Percentiles rank a stretch among this genome's conserved stretches.
Evolutionary conservation across 2,113 vertebrate species (phyloP).

Genomic region (Hyperoodon ampullatus): DNA sequence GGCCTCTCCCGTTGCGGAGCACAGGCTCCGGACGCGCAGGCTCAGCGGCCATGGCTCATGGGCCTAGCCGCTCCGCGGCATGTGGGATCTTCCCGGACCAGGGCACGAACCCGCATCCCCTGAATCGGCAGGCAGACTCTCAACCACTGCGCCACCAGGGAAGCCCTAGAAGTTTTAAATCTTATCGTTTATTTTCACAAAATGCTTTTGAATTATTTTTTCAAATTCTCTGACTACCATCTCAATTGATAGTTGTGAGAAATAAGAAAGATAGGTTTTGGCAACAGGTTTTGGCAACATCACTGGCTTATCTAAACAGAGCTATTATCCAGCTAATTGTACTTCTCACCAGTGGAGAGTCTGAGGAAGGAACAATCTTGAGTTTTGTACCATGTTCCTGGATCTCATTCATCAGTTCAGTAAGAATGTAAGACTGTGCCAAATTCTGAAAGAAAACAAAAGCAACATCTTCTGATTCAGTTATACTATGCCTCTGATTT

Average conservation of each 20-base stretch:
- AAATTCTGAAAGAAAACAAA: slow-evolving; percentile 89
- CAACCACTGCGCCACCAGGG: too few relatives aligned
- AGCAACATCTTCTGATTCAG: slow-evolving; percentile 5
- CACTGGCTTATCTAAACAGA: not conserved
- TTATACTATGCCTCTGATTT: not conserved
- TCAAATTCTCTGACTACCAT: not conserved
- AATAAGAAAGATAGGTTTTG: not conserved
- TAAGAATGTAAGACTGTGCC: slow-evolving; percentile 95
- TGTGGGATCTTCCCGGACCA: too few relatives aligned
- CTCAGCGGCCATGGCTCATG: too few relatives aligned
- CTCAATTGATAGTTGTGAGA: not conserved
- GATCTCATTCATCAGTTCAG: slow-evolving; percentile 94
- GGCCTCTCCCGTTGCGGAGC: too few relatives aligned
- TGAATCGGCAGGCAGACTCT: too few relatives aligned
- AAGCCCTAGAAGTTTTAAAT: not conserved
- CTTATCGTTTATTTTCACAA: slow-evolving; percentile 37
- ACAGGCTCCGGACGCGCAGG: too few relatives aligned
- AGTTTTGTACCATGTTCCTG: slow-evolving; percentile 96
- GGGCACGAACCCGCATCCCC: too few relatives aligned
- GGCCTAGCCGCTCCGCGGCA: too few relatives aligned
- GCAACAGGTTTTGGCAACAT: not conserved
- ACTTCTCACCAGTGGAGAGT: slow-evolving; percentile 88
- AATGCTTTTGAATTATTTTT: slow-evolving; percentile 23
- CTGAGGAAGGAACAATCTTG: slow-evolving; percentile 90
- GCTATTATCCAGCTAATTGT: not conserved